Percentiles rank a stretch among this genome's conserved stretches.
Evolutionary conservation across 2,888 invertebrate species (phyloP).

Genomic region (Tipula unca): DNA sequence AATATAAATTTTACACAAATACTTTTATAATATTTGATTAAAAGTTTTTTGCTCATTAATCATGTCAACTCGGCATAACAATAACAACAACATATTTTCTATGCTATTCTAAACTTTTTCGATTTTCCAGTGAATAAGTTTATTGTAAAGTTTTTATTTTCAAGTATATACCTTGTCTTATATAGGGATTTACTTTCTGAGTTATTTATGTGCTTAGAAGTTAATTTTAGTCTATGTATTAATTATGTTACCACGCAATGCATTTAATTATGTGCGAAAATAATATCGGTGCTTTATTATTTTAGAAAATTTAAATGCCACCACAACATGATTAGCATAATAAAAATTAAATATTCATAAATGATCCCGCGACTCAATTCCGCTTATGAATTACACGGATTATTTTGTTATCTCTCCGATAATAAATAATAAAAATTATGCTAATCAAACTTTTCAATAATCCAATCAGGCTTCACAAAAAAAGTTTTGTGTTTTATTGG

Average conservation of each 20-base stretch:
- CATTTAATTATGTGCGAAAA: not conserved
- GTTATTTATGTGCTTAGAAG: not conserved
- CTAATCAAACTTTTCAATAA: not conserved
- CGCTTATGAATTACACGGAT: not conserved
- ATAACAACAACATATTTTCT: not conserved
- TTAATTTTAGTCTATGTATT: too few relatives aligned
- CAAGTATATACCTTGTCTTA: not conserved
- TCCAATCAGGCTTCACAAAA: not conserved
- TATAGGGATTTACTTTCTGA: not conserved
- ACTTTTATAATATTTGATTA: too few relatives aligned
- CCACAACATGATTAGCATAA: not conserved
- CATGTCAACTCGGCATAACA: not conserved
- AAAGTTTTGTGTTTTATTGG: not conserved
- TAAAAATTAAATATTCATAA: not conserved
- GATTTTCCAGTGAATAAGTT: not conserved
- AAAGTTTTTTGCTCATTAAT: not conserved
- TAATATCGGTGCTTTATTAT: not conserved
- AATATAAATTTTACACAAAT: too few relatives aligned
- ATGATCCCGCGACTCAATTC: not conserved
- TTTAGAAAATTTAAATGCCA: not conserved
- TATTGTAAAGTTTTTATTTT: not conserved
- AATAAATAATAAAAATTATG: not conserved
- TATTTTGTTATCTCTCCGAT: not conserved
- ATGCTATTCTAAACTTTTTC: not conserved
- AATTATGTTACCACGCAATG: too few relatives aligned